Conservation (phyloP, 2,888 invertebrate species). For the Linnaemya tessellans region DNA sequence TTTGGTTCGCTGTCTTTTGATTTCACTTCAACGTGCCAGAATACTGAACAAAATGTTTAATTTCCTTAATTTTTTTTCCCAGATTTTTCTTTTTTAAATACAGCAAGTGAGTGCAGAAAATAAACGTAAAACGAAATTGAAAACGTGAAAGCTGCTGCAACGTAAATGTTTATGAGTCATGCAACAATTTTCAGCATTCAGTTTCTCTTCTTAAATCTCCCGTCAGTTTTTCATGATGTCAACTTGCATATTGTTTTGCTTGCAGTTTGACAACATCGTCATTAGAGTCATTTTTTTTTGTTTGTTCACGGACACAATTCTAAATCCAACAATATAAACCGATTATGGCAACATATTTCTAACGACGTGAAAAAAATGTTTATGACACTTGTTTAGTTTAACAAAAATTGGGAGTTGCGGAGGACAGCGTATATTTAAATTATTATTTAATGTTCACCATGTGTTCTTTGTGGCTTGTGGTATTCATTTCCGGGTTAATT, state of each 20-base stretch:
- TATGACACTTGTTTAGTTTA: no score
- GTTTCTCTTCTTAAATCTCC: neutral
- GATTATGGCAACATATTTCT: neutral
- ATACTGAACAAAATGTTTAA: neutral
- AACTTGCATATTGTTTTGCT: neutral
- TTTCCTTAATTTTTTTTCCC: neutral
- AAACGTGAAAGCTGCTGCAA: constrained; percentile 1
- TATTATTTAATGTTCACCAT: no score
- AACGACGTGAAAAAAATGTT: no score
- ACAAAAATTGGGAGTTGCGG: no score
- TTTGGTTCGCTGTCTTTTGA: neutral
- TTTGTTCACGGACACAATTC: neutral
- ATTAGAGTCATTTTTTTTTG: neutral
- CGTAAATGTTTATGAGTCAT: constrained; percentile 30
- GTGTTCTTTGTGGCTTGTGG: no score
- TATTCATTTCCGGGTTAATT: no score
- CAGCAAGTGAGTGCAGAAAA: neutral
- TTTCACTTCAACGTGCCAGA: neutral
- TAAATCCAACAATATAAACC: constrained; percentile 1
- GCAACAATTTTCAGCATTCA: constrained; percentile 5
- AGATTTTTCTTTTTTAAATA: neutral
- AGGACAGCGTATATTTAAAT: no score
- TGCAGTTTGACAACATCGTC: neutral
- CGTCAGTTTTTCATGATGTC: neutral
- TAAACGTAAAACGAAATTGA: neutral